Evolutionary conservation across 2,888 invertebrate genomes (phyloP), one percentile per base, ranked within the genome.

Genomic region (Metellina segmentata): DNA sequence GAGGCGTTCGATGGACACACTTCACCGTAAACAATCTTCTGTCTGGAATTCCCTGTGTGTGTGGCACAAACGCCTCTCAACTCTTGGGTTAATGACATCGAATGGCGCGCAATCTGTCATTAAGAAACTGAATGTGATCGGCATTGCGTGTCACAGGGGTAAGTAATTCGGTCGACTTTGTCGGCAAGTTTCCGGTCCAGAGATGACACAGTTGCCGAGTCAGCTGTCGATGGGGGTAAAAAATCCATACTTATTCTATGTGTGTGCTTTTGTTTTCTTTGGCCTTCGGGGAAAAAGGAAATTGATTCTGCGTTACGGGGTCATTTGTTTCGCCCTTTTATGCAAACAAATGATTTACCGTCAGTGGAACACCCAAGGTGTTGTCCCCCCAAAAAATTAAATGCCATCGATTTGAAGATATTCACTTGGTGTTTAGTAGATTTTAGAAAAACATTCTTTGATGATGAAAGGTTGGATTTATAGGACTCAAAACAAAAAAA

Each of bases 161-260:
- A 34, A 20, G 20, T 19, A 74, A 19, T 74, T 74, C 20, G 19
- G 7, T 7, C 74, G 20, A 74, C 20, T 74, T 74, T 74, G 19
- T 34, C 11, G 20, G 74, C 48, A 48, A n/a, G 77, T 8, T 77
- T 77, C 77, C 77, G 77, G 77, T 77, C 16, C 11, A 61, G 61
- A 61, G 11, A 61, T 61, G 61, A 61, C 61, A 61, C 61, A 61
- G 16, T 61, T 61, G 1, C 34, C 34, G 34, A 34, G 34, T 34
- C 34, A 7, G 7, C 5, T 61, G 61, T 61, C 61, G 61, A 61
- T 61, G 9, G 16, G 11, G 61, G 13, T 16, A 61, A 16, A 61
- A 61, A 61, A 61, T 61, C 61, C 9, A 61, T 61, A 61, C 16
- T 61, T 61, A 16, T 61, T 61, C 61, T 16, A 9, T 0, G 61